Evolutionary conservation across 53 echinoderm and acorn worm species (phyloP).

Genomic region (Holothuria leucospilota): DNA sequence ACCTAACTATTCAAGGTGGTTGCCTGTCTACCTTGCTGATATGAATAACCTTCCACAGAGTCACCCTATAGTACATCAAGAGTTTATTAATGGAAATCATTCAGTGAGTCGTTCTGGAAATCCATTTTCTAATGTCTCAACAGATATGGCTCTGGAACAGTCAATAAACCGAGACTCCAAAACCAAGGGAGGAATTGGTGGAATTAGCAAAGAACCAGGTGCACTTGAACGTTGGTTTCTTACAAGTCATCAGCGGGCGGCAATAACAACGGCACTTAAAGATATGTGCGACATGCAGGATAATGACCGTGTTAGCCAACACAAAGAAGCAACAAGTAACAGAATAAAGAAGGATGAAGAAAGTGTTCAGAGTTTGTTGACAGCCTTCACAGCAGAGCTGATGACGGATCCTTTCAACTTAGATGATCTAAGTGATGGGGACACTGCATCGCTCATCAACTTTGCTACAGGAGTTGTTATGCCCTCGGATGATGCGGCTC

Average conservation of each 20-base stretch:
- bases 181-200: background rate
- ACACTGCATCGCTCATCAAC: slow-evolving; percentile 5
- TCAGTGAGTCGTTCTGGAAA: slow-evolving; percentile 5
- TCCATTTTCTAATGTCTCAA: slow-evolving; percentile 30
- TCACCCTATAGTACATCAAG: slow-evolving; percentile 22
- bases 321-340: background rate
- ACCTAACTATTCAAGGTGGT: slow-evolving; percentile 43
- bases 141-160: too few species aligned
- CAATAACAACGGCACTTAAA: too few species aligned
- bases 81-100: slow-evolving; percentile 34
- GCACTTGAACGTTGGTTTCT: too few species aligned
- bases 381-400: background rate
- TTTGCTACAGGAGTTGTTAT: background rate
- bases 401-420: too few species aligned
- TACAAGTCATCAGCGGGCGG: too few species aligned
- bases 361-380: background rate
- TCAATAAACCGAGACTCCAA: slow-evolving; percentile 41
- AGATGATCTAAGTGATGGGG: too few species aligned
- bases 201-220: too few species aligned
- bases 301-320: background rate
- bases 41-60: slow-evolving; percentile 14
- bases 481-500: background rate
- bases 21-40: slow-evolving; percentile 45
- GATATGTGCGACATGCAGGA: too few species aligned
- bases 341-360: background rate